Evolutionary conservation across 2,113 vertebrate species (phyloP).

Genomic region (Ia io): DNA sequence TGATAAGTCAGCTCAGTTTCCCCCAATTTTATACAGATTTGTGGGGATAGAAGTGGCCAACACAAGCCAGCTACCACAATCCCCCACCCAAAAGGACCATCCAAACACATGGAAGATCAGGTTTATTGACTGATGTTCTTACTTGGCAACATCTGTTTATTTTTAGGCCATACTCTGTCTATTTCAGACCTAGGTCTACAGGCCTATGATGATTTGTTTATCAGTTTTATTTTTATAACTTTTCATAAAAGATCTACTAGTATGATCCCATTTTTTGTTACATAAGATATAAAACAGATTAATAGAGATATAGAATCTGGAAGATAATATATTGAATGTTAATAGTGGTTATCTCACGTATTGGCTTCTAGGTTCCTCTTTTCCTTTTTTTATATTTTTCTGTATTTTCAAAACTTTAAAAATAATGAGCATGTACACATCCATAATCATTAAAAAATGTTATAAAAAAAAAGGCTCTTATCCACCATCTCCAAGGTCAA

Average conservation of each 20-base stretch:
- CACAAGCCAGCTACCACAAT: neutral
- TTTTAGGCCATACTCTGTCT: neutral
- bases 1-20: neutral
- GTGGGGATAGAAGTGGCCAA: neutral
- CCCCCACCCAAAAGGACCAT: neutral
- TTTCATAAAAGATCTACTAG: constrained; percentile 8
- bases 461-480: neutral
- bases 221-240: constrained; percentile 12
- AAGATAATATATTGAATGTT: neutral
- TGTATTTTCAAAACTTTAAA: constrained; percentile 26
- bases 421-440: neutral
- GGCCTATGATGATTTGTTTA: neutral
- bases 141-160: neutral
- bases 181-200: neutral
- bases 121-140: neutral
- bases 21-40: neutral
- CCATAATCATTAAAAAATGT: neutral
- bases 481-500: neutral
- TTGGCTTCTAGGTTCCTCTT: neutral
- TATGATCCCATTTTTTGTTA: neutral
- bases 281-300: neutral
- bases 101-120: neutral
- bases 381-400: neutral
- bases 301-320: neutral
- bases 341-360: neutral